Evolutionary conservation across 2,888 invertebrate species (phyloP), one percentile per base, ranked within the genome.

Genomic region (Dicyrtomina minuta): DNA sequence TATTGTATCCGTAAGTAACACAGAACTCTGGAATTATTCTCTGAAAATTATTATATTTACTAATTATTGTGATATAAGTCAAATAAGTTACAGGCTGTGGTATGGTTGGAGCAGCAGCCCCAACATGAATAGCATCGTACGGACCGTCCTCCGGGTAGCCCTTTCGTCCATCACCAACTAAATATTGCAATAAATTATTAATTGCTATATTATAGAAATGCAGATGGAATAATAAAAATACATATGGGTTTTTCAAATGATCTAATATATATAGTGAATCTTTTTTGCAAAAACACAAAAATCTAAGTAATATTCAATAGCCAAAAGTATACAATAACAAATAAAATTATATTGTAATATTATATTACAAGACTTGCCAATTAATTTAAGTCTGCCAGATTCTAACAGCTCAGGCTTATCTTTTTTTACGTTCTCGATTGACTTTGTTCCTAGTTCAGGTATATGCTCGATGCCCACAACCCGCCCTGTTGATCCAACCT

Each of bases 381-480:
- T 91, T 80, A 73, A 85, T 81, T 88, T 84, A 39, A 96, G 82
- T 75, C 88, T 85, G 33, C 87, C 89, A n/a, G 86, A 86, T 39
- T 85, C 82, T 1, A 96, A 81, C 70, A 95, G 84, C 39, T 86
- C 85, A 1, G 88, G 86, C 79, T 92, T 88, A 79, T 90, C 90
- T 70, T 86, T 85, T 70, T 86, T 84, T 17, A 98, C 88, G 82
- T 98, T 98, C 74, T 85, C 84, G 39, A 84, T 85, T 12, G 96
- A 90, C 79, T 88, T 82, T 61, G 88, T 83, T 1, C 93, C 90
- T 74, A 96, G 85, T 80, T 92, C 89, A 3, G 88, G 85, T 79
- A 96, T 93, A 81, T 96, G 96, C 79, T 96, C 96, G 75, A 96
- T 91, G 4, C 96, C 96, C 64, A 96, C 86, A 0, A 89, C 89